Conservation (phyloP, 2,113 vertebrate genomes). For the Mohoua ochrocephala region DNA sequence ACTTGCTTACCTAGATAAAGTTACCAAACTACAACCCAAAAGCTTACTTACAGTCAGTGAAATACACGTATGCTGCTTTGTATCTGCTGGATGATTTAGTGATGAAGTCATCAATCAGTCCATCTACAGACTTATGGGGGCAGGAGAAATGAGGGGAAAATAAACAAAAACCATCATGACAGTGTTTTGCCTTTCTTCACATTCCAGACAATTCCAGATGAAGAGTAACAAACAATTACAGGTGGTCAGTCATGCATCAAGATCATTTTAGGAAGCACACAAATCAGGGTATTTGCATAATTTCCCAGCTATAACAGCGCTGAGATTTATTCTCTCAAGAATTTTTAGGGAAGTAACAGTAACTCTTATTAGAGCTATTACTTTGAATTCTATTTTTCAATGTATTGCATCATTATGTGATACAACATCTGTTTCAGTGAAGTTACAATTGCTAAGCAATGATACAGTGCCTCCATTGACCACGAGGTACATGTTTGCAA, state of each 20-base stretch:
- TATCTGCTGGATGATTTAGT: slow-evolving; percentile 84
- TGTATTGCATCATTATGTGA: neutral
- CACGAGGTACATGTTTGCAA: neutral
- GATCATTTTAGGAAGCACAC: neutral
- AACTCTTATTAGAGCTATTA: neutral
- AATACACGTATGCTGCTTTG: slow-evolving; percentile 93
- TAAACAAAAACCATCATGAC: neutral
- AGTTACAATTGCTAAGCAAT: neutral
- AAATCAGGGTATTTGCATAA: neutral
- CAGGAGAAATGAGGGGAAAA: neutral
- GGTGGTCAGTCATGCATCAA: neutral
- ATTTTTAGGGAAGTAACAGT: neutral
- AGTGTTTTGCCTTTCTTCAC: neutral
- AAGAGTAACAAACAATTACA: neutral
- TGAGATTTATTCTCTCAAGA: neutral
- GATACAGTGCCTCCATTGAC: neutral
- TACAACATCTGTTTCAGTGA: neutral
- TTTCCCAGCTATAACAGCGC: neutral
- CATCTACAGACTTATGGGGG: slow-evolving; percentile 82
- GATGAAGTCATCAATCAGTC: slow-evolving; percentile 88
- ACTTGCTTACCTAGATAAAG: neutral
- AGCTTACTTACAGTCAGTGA: slow-evolving; percentile 91
- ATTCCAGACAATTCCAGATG: neutral
- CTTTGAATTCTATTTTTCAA: neutral
- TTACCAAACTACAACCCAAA: neutral